phyloP scores from a whole-genome alignment of 1,140 invertebrate species.

The Zaprionus ghesquierei region DNA sequence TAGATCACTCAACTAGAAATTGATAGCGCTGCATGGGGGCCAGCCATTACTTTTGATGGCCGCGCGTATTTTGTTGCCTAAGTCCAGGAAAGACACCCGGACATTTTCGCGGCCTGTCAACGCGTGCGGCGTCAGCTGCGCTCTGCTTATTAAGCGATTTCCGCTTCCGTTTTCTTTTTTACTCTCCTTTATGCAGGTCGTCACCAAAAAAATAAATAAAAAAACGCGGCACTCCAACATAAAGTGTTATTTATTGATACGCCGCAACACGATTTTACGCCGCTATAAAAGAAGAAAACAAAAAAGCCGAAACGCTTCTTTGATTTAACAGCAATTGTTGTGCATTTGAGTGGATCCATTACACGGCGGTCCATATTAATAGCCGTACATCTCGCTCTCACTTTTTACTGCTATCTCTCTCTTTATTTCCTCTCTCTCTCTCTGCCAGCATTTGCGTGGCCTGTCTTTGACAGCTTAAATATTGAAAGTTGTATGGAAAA shows the following conservation, averaged over 20 bases:
- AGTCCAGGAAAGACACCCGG: neutral
- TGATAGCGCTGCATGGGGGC: slow-evolving; percentile 54
- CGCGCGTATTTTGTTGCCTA: neutral
- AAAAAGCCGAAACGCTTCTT: slow-evolving; percentile 48
- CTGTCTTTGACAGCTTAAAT: slow-evolving; percentile 62
- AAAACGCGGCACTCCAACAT: slow-evolving; percentile 28
- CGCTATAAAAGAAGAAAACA: slow-evolving; percentile 51
- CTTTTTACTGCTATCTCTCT: neutral
- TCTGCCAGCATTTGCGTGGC: slow-evolving; percentile 29
- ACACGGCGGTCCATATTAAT: slow-evolving; percentile 60
- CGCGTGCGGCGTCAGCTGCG: slow-evolving; percentile 60
- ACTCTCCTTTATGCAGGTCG: slow-evolving; percentile 13
- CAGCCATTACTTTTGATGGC: slow-evolving; percentile 71
- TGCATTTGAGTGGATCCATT: slow-evolving; percentile 41
- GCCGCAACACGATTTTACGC: slow-evolving; percentile 20
- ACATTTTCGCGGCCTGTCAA: slow-evolving; percentile 29
- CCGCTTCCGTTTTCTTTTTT: slow-evolving; percentile 7
- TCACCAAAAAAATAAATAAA: slow-evolving; percentile 15
- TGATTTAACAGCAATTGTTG: slow-evolving; percentile 61
- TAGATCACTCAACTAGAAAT: slow-evolving; percentile 73
- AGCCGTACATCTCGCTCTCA: neutral
- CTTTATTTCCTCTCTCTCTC: neutral
- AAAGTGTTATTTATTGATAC: slow-evolving; percentile 72
- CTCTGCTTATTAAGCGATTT: slow-evolving; percentile 76
- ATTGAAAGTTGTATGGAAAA: slow-evolving; percentile 44